Conservation (phyloP, 2,113 vertebrate genomes). For the Brachyistius frenatus region DNA sequence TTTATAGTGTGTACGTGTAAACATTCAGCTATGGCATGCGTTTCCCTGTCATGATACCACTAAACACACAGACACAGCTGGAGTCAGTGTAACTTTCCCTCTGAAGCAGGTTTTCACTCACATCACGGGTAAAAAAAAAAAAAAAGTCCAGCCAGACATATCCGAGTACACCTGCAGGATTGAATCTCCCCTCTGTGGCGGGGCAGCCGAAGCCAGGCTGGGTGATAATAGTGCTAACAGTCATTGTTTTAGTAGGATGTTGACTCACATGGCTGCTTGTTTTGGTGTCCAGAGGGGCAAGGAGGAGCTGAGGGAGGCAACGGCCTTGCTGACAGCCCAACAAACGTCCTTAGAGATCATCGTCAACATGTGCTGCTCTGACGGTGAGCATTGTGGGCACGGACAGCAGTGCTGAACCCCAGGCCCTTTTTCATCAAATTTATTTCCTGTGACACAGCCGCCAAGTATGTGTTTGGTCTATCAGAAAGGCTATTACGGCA, state of each 20-base stretch:
- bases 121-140: neutral
- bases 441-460: conserved; percentile 57
- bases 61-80: no score
- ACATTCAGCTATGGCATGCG: neutral
- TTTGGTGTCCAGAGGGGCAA: conserved; percentile 84
- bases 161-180: conserved; percentile 7
- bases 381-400: conserved; percentile 85
- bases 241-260: conserved; percentile 53
- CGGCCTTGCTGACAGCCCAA: conserved; percentile 92
- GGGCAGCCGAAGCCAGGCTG: conserved; percentile 29
- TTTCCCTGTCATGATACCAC: no score
- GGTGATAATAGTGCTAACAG: conserved; percentile 41
- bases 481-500: conserved; percentile 11
- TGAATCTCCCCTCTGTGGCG: neutral
- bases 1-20: neutral
- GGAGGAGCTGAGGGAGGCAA: conserved; percentile 90
- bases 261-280: conserved; percentile 65
- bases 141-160: conserved; percentile 1
- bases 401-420: conserved; percentile 56
- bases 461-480: conserved; percentile 27
- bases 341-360: conserved; percentile 96
- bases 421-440: conserved; percentile 47
- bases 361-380: conserved; percentile 97
- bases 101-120: neutral
- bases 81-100: neutral